phyloP scores from a whole-genome alignment of 2,888 invertebrate species.

The Furcula furcula region DNA sequence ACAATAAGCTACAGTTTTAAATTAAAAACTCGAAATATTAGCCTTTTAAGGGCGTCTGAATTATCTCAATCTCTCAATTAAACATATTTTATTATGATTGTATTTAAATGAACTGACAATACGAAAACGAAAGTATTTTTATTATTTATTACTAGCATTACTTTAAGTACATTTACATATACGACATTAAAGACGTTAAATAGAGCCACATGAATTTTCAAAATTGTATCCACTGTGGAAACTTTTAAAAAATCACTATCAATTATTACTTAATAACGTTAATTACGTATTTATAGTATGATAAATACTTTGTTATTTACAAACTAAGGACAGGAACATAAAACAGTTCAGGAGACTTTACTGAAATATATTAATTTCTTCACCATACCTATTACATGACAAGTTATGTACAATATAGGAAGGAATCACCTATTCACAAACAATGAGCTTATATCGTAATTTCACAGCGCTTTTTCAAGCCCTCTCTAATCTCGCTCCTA shows the following conservation, averaged over 20 bases:
- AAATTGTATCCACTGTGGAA: constrained; percentile 64
- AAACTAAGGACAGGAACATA: constrained; percentile 79
- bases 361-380: constrained; percentile 77
- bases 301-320: constrained; percentile 73
- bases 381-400: constrained; percentile 58
- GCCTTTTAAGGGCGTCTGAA: too few species aligned
- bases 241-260: constrained; percentile 53
- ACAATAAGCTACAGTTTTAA: constrained; percentile 17
- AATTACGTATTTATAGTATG: constrained; percentile 43
- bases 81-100: too few species aligned
- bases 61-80: too few species aligned
- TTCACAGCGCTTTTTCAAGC: constrained; percentile 71
- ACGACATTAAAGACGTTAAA: constrained; percentile 68
- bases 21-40: too few species aligned
- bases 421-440: constrained; percentile 67
- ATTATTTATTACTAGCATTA: constrained; percentile 58
- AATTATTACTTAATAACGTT: constrained; percentile 44
- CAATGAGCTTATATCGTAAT: constrained; percentile 68
- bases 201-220: constrained; percentile 58
- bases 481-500: constrained; percentile 42
- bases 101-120: too few species aligned
- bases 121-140: constrained; percentile 36
- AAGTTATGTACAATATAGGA: constrained; percentile 71
- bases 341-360: constrained; percentile 75
- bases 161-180: constrained; percentile 77